Evolutionary conservation across 2,797 vertebrate genomes (phyloP).

Genomic region (Picus viridis): DNA sequence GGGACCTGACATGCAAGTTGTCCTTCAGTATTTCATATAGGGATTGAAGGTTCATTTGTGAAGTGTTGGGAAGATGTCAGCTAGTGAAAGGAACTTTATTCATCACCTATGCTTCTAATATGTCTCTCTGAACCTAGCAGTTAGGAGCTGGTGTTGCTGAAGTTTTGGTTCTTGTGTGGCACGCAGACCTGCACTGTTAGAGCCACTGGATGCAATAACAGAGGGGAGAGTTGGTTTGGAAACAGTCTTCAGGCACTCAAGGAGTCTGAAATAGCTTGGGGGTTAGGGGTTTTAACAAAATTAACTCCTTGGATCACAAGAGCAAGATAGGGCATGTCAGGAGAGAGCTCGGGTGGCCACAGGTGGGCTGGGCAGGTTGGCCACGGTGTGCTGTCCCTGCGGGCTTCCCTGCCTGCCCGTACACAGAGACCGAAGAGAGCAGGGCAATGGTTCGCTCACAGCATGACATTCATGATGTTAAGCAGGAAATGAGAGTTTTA

Average conservation of each 20-base stretch:
- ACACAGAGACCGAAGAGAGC: accelerated
- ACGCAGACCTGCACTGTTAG: neutral
- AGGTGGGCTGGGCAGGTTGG: neutral
- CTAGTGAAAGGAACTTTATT: neutral
- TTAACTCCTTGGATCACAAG: neutral
- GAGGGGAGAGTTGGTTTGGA: neutral
- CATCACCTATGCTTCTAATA: neutral
- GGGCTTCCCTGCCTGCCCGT: neutral
- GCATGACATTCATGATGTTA: neutral
- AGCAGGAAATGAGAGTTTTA: neutral
- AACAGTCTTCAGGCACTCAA: neutral
- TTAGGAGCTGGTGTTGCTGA: neutral
- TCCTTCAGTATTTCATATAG: neutral
- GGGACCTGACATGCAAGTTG: accelerated
- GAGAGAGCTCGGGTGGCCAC: neutral
- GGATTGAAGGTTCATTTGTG: neutral
- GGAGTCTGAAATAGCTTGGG: neutral
- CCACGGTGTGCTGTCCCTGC: accelerated
- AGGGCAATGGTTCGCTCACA: accelerated
- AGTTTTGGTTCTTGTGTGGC: accelerated
- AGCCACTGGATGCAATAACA: neutral
- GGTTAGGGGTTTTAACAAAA: neutral
- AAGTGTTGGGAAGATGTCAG: neutral
- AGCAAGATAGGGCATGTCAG: accelerated
- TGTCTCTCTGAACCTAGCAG: neutral